Evolutionary conservation across 2,888 invertebrate species (phyloP), one percentile per base, ranked within the genome.

Genomic region (Rhamphomyia laevipes): DNA sequence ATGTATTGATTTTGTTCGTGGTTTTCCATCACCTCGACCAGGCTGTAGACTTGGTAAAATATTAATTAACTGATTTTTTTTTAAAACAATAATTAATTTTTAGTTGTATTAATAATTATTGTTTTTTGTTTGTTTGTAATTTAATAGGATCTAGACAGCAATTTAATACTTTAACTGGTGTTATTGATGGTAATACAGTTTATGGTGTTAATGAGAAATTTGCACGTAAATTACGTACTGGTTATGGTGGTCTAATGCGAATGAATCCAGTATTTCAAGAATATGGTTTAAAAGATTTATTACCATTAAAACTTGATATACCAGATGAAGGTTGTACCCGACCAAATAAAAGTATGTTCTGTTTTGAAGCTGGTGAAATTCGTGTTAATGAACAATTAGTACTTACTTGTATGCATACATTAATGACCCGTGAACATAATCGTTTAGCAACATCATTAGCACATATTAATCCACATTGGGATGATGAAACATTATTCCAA

Each of bases 271-370:
- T 86, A 1, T 91, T 92, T 70, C 77, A 82, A 53, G 86, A 89
- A 61, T 89, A 87, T 57, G 90, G 90, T 0, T 74, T 93, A 1
- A 91, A 89, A 65, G 92, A 92, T 63, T 73, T 93, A 55, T 70
- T 93, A 40, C 93, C 93, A 0, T 72, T 91, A 45, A 92, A 92
- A 67, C 73, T 90, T 46, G 89, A 91, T 61, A 84, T 90, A 57
- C 91, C 92, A 15, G 92, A 92, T 64, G 91, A 92, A 73, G 92
- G 92, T 33, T 93, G 92, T 68, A 90, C 90, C 3, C 76, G 92
- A 50, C 88, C 89, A 0, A 90, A 91, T 67, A 79, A 82, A 62
- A 86, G 88, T 55, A 88, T 91, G 84, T 91, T 82, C 67, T 93
- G 93, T 65, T 93, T 93, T 63, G 91, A 92, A 77, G 89, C 87